A percentile compares a stretch with the other conserved stretches of the same genome.
These are phyloP conservation scores for Halcyon senegalensis DNA, from an alignment of 2,113 vertebrate species.

Conservation along the genomic window DNA sequence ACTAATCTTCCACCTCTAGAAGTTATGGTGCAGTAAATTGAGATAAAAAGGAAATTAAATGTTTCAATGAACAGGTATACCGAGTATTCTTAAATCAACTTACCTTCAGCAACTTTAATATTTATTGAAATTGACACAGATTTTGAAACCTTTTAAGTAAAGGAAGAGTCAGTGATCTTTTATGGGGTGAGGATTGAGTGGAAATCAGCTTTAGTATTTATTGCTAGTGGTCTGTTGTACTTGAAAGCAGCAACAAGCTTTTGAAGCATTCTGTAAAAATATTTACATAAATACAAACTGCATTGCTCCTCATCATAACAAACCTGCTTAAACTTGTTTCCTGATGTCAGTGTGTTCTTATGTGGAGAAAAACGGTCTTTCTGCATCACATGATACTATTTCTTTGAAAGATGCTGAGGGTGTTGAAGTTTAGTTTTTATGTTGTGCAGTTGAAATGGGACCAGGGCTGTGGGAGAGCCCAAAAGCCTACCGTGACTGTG, in stretches of 20 bases:
- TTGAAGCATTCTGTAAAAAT: not conserved
- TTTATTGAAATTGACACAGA: not conserved
- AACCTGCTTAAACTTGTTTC: not conserved
- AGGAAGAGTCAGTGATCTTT: not conserved
- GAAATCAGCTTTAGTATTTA: not conserved
- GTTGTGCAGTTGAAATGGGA: not conserved
- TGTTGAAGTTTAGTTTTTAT: not conserved
- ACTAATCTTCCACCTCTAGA: not conserved
- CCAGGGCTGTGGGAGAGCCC: rapidly evolving
- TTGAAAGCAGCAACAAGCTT: not conserved
- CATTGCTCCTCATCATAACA: not conserved
- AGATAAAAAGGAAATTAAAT: not conserved
- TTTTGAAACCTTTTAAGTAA: not conserved
- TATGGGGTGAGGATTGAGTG: too few relatives aligned
- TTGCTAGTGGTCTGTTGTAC: not conserved
- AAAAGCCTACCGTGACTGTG: not conserved
- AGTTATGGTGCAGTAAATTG: not conserved
- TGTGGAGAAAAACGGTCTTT: not conserved
- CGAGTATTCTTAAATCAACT: not conserved
- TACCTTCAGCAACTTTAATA: not conserved
- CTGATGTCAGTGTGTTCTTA: not conserved
- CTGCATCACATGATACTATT: not conserved
- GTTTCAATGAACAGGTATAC: not conserved
- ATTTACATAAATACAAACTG: not conserved
- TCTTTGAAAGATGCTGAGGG: not conserved